phyloP scores from a whole-genome alignment of 92 coral and sea anemone genomes.

The Anthopleura xanthogrammica region DNA sequence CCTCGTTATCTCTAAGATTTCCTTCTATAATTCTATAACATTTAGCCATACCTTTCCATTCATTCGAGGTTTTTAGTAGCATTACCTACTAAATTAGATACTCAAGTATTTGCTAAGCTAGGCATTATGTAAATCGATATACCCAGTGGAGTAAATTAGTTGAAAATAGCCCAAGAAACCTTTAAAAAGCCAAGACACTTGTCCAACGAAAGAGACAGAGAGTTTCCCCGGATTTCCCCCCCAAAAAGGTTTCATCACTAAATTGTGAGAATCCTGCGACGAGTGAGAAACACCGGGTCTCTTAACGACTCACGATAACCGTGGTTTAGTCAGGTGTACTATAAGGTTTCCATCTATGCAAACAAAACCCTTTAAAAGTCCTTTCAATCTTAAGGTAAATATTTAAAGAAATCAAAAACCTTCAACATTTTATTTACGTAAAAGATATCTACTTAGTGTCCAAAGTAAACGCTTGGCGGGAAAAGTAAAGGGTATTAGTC shows the following conservation, averaged over 20 bases:
- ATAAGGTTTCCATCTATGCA: constrained; percentile 11
- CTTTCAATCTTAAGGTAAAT: constrained; percentile 2
- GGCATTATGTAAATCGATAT: constrained; percentile 12
- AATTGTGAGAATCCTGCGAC: constrained; percentile 4
- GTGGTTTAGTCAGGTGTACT: constrained; percentile 3
- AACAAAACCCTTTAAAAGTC: constrained; percentile 10
- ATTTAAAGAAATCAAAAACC: constrained; percentile 14
- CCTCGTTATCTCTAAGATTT: not conserved
- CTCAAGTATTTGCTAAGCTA: constrained; percentile 6
- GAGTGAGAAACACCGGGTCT: not conserved
- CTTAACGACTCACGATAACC: not conserved
- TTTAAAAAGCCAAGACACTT: not conserved
- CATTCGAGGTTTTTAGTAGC: not conserved
- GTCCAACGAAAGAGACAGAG: not conserved
- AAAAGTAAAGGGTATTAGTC: not conserved
- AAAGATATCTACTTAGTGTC: constrained; percentile 9
- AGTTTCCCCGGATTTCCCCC: not conserved
- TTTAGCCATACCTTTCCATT: not conserved
- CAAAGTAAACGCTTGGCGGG: constrained; percentile 1
- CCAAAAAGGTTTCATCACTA: constrained; percentile 5
- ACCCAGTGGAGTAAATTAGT: not conserved
- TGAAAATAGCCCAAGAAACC: not conserved
- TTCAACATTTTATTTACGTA: constrained; percentile 4
- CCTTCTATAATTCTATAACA: not conserved
- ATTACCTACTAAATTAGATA: constrained; percentile 3